These are phyloP conservation scores for Oscheius sp. DNA, from an alignment of 2,888 invertebrate species.

Conservation along the genomic window DNA sequence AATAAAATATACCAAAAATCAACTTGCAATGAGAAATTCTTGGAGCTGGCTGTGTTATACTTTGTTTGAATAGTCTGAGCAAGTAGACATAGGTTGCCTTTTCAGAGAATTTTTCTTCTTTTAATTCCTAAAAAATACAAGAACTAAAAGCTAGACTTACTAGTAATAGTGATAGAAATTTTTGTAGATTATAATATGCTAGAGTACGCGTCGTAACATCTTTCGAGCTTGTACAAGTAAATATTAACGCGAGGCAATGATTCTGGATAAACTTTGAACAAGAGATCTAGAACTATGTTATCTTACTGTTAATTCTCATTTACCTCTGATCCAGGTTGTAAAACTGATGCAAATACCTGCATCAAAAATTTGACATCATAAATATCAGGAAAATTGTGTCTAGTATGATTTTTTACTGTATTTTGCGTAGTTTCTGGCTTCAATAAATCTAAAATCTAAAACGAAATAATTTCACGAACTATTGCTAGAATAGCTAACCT, in stretches of 20 bases:
- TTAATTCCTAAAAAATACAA: conserved; percentile 35
- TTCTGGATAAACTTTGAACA: conserved; percentile 51
- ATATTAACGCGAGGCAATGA: conserved; percentile 56
- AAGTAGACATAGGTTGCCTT: conserved; percentile 48
- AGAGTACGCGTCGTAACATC: conserved; percentile 42
- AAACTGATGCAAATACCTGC: conserved; percentile 43
- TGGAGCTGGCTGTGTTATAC: conserved; percentile 43
- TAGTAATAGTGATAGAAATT: conserved; percentile 45
- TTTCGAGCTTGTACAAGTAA: conserved; percentile 50
- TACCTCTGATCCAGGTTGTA: conserved; percentile 53
- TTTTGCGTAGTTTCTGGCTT: conserved; percentile 35
- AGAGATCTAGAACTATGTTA: conserved; percentile 37
- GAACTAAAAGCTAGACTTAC: too few species aligned
- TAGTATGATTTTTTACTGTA: conserved; percentile 41
- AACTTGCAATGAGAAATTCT: conserved; percentile 49
- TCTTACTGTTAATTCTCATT: neutral
- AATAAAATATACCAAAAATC: conserved; percentile 5
- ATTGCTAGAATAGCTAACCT: conserved; percentile 31
- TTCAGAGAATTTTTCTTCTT: conserved; percentile 56
- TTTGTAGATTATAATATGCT: conserved; percentile 52
- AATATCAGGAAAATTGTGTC: conserved; percentile 21
- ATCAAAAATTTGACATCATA: conserved; percentile 51
- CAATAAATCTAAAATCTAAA: conserved; percentile 38
- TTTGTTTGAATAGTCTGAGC: conserved; percentile 55
- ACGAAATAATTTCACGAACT: neutral